A percentile compares a stretch with the other conserved stretches of the same genome.
Conservation (phyloP, 1,140 invertebrate species). For the Adoxophyes honmai region DNA sequence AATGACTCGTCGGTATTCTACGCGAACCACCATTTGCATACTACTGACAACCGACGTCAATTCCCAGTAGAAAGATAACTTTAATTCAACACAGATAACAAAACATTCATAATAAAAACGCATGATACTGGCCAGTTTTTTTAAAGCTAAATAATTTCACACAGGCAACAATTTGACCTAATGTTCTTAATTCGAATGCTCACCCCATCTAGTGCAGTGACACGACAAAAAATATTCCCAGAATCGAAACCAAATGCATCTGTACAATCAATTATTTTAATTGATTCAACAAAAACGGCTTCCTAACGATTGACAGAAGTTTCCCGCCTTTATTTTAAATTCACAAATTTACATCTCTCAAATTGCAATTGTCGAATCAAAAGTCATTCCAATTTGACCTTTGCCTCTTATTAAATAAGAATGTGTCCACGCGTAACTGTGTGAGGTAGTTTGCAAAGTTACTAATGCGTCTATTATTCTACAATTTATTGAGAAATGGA, state of each 20-base stretch:
- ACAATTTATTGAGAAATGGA: not conserved
- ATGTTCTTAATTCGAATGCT: too few relatives aligned
- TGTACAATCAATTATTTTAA: conserved; percentile 71
- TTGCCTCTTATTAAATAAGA: conserved; percentile 1
- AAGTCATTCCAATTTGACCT: not conserved
- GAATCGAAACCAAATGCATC: conserved; percentile 40
- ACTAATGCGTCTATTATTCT: not conserved
- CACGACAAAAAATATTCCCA: conserved; percentile 26
- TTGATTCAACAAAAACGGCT: conserved; percentile 69
- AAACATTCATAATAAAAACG: too few relatives aligned
- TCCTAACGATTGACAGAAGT: conserved; percentile 55
- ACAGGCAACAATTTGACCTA: too few relatives aligned
- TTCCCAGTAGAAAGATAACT: too few relatives aligned
- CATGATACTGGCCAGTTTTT: too few relatives aligned
- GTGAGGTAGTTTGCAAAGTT: not conserved
- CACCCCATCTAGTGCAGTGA: conserved; percentile 19
- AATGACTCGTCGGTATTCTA: not conserved
- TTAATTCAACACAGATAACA: too few relatives aligned
- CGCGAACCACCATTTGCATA: not conserved
- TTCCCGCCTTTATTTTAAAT: conserved; percentile 45
- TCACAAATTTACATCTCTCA: conserved; percentile 13
- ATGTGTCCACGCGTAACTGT: not conserved
- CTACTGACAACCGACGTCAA: not conserved
- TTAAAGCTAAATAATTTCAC: too few relatives aligned
- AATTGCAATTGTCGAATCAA: not conserved